Evolutionary conservation across 2,797 vertebrate genomes (phyloP).

Genomic region (Meda fulgida): DNA sequence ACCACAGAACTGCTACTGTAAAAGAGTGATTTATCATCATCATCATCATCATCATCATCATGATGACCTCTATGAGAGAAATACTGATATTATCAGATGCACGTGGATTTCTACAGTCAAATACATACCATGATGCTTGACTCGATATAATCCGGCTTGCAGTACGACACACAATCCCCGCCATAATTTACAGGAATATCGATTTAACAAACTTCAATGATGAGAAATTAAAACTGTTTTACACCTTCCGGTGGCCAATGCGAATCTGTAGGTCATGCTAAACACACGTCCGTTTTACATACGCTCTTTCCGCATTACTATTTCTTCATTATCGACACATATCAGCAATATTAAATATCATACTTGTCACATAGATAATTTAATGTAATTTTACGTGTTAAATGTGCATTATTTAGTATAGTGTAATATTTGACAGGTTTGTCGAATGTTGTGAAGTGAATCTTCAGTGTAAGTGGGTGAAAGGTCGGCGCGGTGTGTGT

Average conservation of each 20-base stretch:
- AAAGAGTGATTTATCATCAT: background rate
- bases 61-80: constrained; percentile 9
- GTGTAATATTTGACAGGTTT: background rate
- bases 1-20: constrained; percentile 68
- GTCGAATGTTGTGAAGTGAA: constrained; percentile 35
- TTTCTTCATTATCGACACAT: background rate
- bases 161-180: constrained; percentile 34
- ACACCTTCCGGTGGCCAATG: background rate
- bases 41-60: background rate
- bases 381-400: fast-evolving
- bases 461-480: background rate
- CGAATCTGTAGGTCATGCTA: background rate
- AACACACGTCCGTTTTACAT: background rate
- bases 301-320: background rate
- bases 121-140: constrained; percentile 53
- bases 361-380: background rate
- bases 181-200: constrained; percentile 35
- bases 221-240: background rate
- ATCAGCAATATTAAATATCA: background rate
- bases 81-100: background rate
- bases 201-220: background rate
- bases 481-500: background rate
- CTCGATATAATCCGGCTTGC: constrained; percentile 37
- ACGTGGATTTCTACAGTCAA: background rate
- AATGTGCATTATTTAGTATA: fast-evolving